These are phyloP conservation scores for Neosilurus mollespiculum DNA, from an alignment of 2,797 vertebrate species.

Conservation along the genomic window DNA sequence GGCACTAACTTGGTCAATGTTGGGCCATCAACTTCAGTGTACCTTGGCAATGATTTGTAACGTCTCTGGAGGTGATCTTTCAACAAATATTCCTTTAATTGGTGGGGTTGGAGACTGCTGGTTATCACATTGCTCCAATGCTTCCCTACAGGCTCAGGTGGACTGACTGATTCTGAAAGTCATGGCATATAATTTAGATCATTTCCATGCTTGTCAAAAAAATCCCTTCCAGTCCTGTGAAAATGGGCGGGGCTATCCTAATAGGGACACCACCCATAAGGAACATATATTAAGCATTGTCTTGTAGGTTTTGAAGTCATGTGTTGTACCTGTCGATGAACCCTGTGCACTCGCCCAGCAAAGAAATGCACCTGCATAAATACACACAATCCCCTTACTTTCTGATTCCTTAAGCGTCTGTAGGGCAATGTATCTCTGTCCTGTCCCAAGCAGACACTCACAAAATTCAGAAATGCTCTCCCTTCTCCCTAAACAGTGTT, in stretches of 20 bases:
- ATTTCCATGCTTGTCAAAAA: not conserved
- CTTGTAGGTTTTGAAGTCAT: not conserved
- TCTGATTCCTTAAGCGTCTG: slow-evolving; percentile 38
- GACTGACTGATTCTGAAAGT: not conserved
- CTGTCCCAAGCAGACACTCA: slow-evolving; percentile 19
- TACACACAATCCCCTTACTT: slow-evolving; percentile 36
- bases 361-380: slow-evolving; percentile 70
- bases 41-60: not conserved
- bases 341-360: slow-evolving; percentile 68
- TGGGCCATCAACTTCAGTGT: not conserved
- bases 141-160: not conserved
- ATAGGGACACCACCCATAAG: too few species aligned
- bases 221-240: not conserved
- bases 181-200: not conserved
- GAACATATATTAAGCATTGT: not conserved
- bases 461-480: slow-evolving; percentile 58
- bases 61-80: not conserved
- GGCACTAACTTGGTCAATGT: not conserved
- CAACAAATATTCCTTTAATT: not conserved
- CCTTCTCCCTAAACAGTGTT: slow-evolving; percentile 3
- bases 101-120: not conserved
- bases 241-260: not conserved
- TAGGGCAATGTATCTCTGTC: slow-evolving; percentile 35
- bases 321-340: slow-evolving; percentile 51
- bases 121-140: not conserved